phyloP scores from a whole-genome alignment of 2,113 vertebrate species.

The Spea multiplicata region DNA sequence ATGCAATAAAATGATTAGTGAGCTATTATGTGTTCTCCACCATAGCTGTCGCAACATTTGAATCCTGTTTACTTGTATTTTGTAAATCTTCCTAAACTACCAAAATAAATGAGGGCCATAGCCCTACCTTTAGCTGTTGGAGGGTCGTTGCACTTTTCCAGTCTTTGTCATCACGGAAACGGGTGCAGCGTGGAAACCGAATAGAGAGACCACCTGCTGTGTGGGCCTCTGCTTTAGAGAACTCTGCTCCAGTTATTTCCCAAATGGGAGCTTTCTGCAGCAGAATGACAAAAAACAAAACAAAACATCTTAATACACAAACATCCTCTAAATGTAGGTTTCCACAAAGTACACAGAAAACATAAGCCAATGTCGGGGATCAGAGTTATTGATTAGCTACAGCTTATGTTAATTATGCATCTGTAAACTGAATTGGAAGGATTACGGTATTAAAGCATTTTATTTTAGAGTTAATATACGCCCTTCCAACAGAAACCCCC shows the following conservation, averaged over 20 bases:
- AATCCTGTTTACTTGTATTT: too few relatives aligned
- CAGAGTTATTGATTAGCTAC: neutral
- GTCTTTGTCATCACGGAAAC: constrained; percentile 94
- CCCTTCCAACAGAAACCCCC: too few relatives aligned
- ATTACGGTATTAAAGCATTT: neutral
- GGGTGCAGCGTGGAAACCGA: constrained; percentile 94
- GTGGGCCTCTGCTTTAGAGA: constrained; percentile 93
- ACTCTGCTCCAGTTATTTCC: constrained; percentile 97
- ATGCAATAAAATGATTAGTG: too few relatives aligned
- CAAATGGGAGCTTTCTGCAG: constrained; percentile 86
- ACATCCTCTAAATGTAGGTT: too few relatives aligned
- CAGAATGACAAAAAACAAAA: too few relatives aligned
- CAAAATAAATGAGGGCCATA: too few relatives aligned
- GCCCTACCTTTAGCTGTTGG: constrained; percentile 81
- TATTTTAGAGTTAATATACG: neutral
- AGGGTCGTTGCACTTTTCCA: constrained; percentile 91
- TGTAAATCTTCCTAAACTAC: too few relatives aligned
- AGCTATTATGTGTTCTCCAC: too few relatives aligned
- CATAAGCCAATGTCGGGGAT: too few relatives aligned
- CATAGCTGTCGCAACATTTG: too few relatives aligned
- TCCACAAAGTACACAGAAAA: too few relatives aligned
- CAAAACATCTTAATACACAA: too few relatives aligned
- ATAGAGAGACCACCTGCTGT: constrained; percentile 96
- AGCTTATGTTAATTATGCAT: neutral
- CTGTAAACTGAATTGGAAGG: neutral